phyloP scores from a whole-genome alignment of 2,888 invertebrate species.

The Seira sanloemensis region DNA sequence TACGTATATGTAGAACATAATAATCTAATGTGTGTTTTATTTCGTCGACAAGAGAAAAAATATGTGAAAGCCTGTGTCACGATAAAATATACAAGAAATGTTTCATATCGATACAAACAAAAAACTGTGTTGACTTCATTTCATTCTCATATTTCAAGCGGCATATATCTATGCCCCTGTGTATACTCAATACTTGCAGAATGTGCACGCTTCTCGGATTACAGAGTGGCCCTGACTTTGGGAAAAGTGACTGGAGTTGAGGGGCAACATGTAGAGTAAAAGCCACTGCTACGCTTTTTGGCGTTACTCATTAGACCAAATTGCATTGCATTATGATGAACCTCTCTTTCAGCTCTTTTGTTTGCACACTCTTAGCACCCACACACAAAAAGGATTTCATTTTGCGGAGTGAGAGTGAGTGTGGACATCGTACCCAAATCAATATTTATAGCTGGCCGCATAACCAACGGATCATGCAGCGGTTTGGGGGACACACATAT shows the following conservation, averaged over 20 bases:
- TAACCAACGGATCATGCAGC: too few species aligned
- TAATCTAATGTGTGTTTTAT: constrained; percentile 26
- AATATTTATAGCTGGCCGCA: too few species aligned
- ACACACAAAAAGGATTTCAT: constrained; percentile 27
- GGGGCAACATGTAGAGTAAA: too few species aligned
- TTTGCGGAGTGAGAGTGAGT: neutral
- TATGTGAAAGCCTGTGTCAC: constrained; percentile 64
- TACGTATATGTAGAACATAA: constrained; percentile 25
- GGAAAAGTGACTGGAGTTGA: too few species aligned
- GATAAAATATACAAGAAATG: constrained; percentile 3
- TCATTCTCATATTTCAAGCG: too few species aligned
- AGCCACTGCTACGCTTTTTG: too few species aligned
- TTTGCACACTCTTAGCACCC: constrained; percentile 43
- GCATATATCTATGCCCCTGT: neutral
- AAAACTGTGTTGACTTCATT: neutral
- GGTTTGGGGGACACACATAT: too few species aligned
- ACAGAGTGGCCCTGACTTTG: neutral
- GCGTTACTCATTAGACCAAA: too few species aligned
- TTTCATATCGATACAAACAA: constrained; percentile 3
- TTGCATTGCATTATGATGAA: neutral
- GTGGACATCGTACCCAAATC: too few species aligned
- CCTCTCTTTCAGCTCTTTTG: constrained; percentile 12
- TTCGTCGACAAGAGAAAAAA: constrained; percentile 37
- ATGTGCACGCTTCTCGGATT: neutral
- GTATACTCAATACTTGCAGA: neutral